phyloP scores from a whole-genome alignment of 1,140 invertebrate species.

The Holcopasites calliopsidis region DNA sequence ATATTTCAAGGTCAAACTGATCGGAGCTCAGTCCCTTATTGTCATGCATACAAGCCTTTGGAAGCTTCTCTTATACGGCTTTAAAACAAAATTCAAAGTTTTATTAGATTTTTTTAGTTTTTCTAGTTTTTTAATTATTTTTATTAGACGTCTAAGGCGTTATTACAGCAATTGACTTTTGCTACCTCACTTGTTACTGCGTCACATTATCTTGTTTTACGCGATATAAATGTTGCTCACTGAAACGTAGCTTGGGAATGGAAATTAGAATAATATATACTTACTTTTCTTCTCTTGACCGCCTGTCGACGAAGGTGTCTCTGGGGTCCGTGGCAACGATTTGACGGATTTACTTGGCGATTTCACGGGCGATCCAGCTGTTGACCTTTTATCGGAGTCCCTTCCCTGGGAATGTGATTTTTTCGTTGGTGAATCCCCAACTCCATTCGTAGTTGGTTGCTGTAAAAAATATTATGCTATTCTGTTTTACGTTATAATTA shows the following conservation, averaged over 20 bases:
- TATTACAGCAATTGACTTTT: too few relatives aligned
- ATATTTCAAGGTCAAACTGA: too few relatives aligned
- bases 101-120: too few relatives aligned
- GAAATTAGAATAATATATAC: slow-evolving; percentile 33
- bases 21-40: too few relatives aligned
- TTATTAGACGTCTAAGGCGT: too few relatives aligned
- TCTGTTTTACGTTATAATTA: neutral
- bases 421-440: slow-evolving; percentile 83
- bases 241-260: too few relatives aligned
- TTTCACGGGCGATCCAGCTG: slow-evolving; percentile 80
- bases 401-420: slow-evolving; percentile 79
- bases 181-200: neutral
- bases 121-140: too few relatives aligned
- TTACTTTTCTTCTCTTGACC: slow-evolving; percentile 88
- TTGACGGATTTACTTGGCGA: slow-evolving; percentile 83
- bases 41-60: too few relatives aligned
- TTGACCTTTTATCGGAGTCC: slow-evolving; percentile 78
- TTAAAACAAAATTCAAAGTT: too few relatives aligned
- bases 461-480: slow-evolving; percentile 43
- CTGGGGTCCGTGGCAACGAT: slow-evolving; percentile 83
- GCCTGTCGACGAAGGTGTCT: slow-evolving; percentile 80
- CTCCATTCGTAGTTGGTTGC: slow-evolving; percentile 82
- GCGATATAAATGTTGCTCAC: too few relatives aligned
- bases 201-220: too few relatives aligned
- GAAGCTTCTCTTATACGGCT: too few relatives aligned